Percentiles rank a stretch among this genome's conserved stretches.
Conservation (phyloP, 2,888 invertebrate genomes). For the Gastrophysa polygoni region DNA sequence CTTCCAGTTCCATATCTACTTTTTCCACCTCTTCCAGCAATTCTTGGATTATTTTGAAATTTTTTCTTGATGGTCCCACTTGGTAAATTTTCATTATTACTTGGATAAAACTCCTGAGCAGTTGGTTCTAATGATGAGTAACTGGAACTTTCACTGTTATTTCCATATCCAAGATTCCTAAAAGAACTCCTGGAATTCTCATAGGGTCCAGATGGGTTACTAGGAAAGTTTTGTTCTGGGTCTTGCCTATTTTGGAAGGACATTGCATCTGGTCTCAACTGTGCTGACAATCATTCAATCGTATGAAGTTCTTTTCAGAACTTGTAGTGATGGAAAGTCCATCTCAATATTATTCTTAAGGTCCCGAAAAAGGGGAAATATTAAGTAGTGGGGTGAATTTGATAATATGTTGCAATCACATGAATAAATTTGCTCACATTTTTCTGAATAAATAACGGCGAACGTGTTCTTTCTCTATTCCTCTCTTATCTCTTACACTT, state of each 20-base stretch:
- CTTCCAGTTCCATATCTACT: slow-evolving; percentile 36
- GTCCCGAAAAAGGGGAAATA: background rate
- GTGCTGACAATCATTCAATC: background rate
- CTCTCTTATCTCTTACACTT: background rate
- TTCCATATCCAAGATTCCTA: background rate
- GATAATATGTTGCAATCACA: background rate
- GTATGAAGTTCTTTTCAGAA: background rate
- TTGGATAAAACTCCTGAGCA: slow-evolving; percentile 39
- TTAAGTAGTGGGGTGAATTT: background rate
- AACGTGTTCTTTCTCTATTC: background rate
- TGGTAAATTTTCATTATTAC: slow-evolving; percentile 16
- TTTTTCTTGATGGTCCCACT: slow-evolving; percentile 36
- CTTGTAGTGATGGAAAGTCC: background rate
- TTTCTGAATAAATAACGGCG: background rate
- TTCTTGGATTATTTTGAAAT: slow-evolving; percentile 27
- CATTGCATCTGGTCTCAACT: background rate
- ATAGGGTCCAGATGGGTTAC: background rate
- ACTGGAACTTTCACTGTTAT: background rate
- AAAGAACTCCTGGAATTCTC: background rate
- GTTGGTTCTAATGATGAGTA: slow-evolving; percentile 33
- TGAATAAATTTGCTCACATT: background rate
- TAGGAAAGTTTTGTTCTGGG: background rate
- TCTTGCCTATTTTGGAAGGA: background rate
- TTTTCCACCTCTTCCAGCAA: slow-evolving; percentile 24
- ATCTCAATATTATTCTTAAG: background rate